Evolutionary conservation across 2,797 vertebrate genomes (phyloP).

Genomic region (Takifugu rubripes): DNA sequence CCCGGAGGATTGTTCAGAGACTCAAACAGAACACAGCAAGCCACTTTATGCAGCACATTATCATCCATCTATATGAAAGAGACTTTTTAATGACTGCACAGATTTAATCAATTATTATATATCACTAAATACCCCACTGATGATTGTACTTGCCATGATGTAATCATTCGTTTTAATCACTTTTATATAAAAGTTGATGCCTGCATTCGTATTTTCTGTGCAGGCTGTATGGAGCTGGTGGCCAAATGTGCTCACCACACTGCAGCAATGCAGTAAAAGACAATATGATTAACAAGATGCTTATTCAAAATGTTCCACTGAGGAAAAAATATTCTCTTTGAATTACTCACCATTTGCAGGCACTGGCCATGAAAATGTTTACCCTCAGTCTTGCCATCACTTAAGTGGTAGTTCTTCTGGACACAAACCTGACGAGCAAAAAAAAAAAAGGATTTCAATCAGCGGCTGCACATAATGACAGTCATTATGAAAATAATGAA

Average conservation of each 20-base stretch:
- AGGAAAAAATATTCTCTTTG: no score
- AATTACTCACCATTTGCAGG: no score
- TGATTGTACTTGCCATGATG: conserved; percentile 37
- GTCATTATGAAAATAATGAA: conserved; percentile 89
- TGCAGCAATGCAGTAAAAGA: background rate
- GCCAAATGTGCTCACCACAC: background rate
- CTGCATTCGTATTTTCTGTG: conserved; percentile 5
- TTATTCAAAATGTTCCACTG: conserved; percentile 11
- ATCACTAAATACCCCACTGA: conserved; percentile 38
- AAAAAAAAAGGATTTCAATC: conserved; percentile 97
- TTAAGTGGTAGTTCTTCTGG: conserved; percentile 94
- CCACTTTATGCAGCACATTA: conserved; percentile 17
- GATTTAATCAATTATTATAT: conserved; percentile 46
- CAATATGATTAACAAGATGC: background rate
- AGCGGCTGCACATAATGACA: conserved; percentile 93
- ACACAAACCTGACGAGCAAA: conserved; percentile 93
- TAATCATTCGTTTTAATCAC: conserved; percentile 14
- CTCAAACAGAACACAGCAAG: conserved; percentile 1
- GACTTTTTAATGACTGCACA: conserved; percentile 24
- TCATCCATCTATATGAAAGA: conserved; percentile 13
- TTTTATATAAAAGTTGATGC: conserved; percentile 10
- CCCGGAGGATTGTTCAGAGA: conserved; percentile 1
- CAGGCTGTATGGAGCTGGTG: background rate
- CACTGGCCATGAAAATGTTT: conserved; percentile 89
- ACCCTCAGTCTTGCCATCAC: conserved; percentile 74